Evolutionary conservation across 2,888 invertebrate species (phyloP).

Genomic region (Microplitis deprimator): DNA sequence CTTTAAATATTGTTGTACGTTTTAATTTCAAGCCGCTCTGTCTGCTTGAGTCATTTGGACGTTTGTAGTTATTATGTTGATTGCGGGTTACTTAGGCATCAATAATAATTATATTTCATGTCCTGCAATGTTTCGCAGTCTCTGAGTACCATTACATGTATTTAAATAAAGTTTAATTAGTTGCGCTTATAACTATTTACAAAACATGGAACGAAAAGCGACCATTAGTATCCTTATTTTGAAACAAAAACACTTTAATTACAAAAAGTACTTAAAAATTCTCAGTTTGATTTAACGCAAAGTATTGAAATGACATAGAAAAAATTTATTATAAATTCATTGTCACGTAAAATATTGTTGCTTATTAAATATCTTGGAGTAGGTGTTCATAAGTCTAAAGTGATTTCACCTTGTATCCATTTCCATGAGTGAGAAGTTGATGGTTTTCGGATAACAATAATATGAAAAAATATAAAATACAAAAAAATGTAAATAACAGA

Average conservation of each 20-base stretch:
- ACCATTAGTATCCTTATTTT: background rate
- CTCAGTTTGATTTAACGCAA: background rate
- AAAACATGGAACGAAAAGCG: background rate
- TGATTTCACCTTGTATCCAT: slow-evolving; percentile 43
- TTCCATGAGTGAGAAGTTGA: slow-evolving; percentile 31
- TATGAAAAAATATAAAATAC: background rate
- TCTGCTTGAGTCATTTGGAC: background rate
- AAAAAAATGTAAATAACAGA: background rate
- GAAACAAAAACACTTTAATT: background rate
- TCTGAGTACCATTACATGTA: background rate
- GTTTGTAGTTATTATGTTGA: background rate
- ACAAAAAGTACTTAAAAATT: background rate
- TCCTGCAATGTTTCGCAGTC: background rate
- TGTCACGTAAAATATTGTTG: slow-evolving; percentile 11
- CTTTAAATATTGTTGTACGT: too few relatives aligned
- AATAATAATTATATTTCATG: background rate
- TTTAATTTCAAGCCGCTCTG: background rate
- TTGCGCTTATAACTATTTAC: background rate
- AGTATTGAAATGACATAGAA: background rate
- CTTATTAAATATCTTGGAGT: slow-evolving; percentile 9
- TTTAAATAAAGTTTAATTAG: background rate
- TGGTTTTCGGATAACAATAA: slow-evolving; percentile 18
- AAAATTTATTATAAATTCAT: background rate
- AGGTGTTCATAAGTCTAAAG: slow-evolving; percentile 27
- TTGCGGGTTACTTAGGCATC: background rate